A percentile compares a stretch with the other conserved stretches of the same genome.
Conservation (phyloP, 2,888 invertebrate genomes). For the Pristionchus fissidentatus region DNA sequence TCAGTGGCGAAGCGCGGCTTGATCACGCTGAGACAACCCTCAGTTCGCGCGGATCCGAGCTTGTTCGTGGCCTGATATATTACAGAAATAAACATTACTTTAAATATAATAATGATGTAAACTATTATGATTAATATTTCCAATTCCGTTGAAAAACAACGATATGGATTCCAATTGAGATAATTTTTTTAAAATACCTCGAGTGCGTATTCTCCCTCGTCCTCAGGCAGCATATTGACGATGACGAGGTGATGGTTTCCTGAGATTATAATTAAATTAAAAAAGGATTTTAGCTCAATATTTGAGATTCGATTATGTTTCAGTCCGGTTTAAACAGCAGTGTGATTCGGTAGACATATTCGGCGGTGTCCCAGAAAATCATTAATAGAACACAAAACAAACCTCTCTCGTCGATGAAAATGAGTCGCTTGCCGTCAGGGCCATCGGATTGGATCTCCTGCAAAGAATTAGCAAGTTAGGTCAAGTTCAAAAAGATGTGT, state of each 20-base stretch:
- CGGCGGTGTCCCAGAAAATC: neutral
- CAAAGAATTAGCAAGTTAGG: neutral
- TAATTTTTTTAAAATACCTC: constrained; percentile 1
- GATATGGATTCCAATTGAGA: neutral
- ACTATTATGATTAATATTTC: neutral
- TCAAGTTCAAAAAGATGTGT: too few relatives aligned
- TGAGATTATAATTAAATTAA: neutral
- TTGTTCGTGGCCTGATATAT: constrained; percentile 73
- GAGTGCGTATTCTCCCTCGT: constrained; percentile 46
- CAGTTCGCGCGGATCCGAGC: constrained; percentile 73
- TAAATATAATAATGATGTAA: neutral
- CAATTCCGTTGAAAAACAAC: neutral
- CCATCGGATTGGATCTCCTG: constrained; percentile 69
- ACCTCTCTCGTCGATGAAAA: constrained; percentile 73
- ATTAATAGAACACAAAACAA: neutral
- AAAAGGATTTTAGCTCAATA: neutral
- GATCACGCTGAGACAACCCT: constrained; percentile 71
- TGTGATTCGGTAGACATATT: neutral
- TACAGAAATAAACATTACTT: too few relatives aligned
- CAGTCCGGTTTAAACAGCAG: neutral
- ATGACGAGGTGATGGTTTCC: constrained; percentile 74
- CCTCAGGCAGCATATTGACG: constrained; percentile 62
- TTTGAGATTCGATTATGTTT: neutral
- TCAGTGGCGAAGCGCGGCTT: constrained; percentile 65
- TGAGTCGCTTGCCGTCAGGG: constrained; percentile 67